phyloP scores from a whole-genome alignment of 92 coral and sea anemone species.

The Parazoanthus atlanticus region DNA sequence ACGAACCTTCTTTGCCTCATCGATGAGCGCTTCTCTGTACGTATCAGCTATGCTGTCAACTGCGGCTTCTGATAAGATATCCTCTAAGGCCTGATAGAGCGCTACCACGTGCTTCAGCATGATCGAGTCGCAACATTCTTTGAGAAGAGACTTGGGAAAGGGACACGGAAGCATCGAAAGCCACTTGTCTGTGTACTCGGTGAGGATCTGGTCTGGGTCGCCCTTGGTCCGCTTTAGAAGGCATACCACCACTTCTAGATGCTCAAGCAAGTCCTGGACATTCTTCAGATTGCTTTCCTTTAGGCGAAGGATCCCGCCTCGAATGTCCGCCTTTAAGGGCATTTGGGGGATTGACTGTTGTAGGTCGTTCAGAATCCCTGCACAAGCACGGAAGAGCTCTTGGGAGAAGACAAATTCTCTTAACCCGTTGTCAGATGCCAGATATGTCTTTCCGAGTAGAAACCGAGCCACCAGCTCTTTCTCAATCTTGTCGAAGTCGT shows the following conservation, averaged over 20 bases:
- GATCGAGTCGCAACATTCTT: slow-evolving; percentile 74
- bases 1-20: slow-evolving; percentile 35
- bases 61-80: slow-evolving; percentile 79
- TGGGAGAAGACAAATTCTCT: slow-evolving; percentile 86
- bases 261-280: slow-evolving; percentile 77
- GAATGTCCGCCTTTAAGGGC: slow-evolving; percentile 69
- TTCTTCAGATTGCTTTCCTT: slow-evolving; percentile 68
- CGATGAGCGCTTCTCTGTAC: slow-evolving; percentile 55
- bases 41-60: slow-evolving; percentile 70
- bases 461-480: slow-evolving; percentile 76
- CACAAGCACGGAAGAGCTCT: slow-evolving; percentile 92
- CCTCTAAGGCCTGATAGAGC: slow-evolving; percentile 90
- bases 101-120: slow-evolving; percentile 86
- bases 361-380: slow-evolving; percentile 76
- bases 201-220: slow-evolving; percentile 69
- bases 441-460: slow-evolving; percentile 79
- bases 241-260: slow-evolving; percentile 91
- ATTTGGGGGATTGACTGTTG: slow-evolving; percentile 75
- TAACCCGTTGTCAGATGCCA: slow-evolving; percentile 59
- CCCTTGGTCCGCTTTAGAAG: slow-evolving; percentile 77
- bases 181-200: slow-evolving; percentile 82
- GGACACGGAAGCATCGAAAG: slow-evolving; percentile 72
- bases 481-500: slow-evolving; percentile 84
- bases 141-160: slow-evolving; percentile 77
- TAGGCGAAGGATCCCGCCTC: slow-evolving; percentile 59